These are phyloP conservation scores for Bombus affinis DNA, from an alignment of 1,140 invertebrate genomes.

Conservation along the genomic window DNA sequence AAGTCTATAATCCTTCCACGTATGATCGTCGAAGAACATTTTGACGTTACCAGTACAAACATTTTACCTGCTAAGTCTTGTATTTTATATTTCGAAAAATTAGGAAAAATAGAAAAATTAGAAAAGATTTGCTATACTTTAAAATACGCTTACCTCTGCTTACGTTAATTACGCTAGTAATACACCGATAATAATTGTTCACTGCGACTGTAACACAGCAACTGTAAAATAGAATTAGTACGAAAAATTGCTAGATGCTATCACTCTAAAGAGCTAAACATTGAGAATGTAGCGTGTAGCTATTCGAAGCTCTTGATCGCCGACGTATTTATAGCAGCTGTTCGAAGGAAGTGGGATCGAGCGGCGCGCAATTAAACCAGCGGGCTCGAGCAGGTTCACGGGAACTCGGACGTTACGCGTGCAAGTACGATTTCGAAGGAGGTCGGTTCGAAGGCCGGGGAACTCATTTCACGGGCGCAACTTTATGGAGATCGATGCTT, in stretches of 20 bases:
- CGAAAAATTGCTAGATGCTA: not conserved
- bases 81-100: no score
- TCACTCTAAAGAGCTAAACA: not conserved
- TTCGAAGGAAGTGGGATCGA: not conserved
- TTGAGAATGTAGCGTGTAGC: not conserved
- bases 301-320: not conserved
- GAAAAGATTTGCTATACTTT: no score
- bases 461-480: slow-evolving; percentile 16
- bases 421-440: slow-evolving; percentile 4
- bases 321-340: not conserved
- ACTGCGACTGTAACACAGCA: no score
- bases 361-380: slow-evolving; percentile 5
- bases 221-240: no score
- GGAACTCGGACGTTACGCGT: slow-evolving; percentile 5
- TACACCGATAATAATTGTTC: no score
- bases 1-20: no score
- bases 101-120: no score
- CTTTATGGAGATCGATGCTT: slow-evolving; percentile 29
- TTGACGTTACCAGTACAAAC: no score
- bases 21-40: no score
- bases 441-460: not conserved
- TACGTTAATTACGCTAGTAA: no score
- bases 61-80: no score
- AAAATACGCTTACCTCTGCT: no score
- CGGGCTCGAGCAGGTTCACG: not conserved